phyloP scores from a whole-genome alignment of 2,797 vertebrate species.

The Sebastes diaconus region DNA sequence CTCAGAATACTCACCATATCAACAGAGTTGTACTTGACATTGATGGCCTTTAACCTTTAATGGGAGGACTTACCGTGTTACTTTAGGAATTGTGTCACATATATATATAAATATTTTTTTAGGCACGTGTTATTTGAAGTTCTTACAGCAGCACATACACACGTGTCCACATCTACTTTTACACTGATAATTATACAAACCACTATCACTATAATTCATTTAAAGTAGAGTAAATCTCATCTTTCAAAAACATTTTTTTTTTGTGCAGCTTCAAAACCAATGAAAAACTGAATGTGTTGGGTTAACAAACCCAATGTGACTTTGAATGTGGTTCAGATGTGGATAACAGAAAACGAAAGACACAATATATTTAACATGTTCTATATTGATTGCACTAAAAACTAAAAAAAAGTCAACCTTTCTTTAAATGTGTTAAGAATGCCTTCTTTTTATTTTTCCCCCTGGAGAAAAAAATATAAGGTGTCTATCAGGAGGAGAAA shows the following conservation, averaged over 20 bases:
- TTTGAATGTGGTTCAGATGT: neutral
- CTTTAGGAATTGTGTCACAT: neutral
- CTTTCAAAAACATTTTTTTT: neutral
- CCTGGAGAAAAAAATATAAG: constrained; percentile 29
- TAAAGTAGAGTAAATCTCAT: neutral
- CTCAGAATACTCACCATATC: neutral
- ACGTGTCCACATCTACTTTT: neutral
- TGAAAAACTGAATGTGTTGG: neutral
- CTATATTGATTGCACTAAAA: neutral
- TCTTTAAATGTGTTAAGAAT: neutral
- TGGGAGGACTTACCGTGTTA: neutral
- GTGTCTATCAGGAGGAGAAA: constrained; percentile 25
- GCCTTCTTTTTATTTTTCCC: constrained; percentile 13
- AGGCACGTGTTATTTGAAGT: neutral
- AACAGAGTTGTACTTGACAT: neutral
- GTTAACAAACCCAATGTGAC: neutral
- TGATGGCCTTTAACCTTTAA: neutral
- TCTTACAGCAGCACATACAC: neutral
- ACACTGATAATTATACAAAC: neutral
- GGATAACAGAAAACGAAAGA: neutral
- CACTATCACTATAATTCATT: neutral
- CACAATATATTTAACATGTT: neutral
- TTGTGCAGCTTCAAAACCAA: neutral
- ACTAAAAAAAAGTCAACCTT: neutral
- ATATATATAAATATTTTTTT: neutral